Evolutionary conservation across 1,140 invertebrate genomes (phyloP).

Genomic region (Lepidurus arcticus): DNA sequence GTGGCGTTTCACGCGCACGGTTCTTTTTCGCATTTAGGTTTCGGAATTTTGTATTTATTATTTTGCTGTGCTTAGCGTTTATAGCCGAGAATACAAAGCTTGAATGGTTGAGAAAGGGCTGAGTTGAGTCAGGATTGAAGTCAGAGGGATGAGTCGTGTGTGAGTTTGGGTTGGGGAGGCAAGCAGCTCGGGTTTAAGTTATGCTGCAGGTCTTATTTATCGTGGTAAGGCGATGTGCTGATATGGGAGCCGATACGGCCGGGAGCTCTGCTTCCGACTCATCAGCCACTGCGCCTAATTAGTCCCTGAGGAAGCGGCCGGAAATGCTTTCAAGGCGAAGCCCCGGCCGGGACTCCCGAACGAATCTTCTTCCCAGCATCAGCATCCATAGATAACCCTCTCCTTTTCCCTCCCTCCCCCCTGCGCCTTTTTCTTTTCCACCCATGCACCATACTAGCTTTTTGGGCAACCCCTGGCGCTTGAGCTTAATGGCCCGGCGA

Average conservation of each 20-base stretch:
- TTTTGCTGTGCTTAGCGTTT: neutral
- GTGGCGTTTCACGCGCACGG: too few relatives aligned
- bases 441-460: neutral
- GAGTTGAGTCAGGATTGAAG: neutral
- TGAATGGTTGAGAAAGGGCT: neutral
- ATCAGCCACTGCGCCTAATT: conserved; percentile 21
- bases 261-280: conserved; percentile 16
- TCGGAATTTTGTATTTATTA: neutral
- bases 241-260: conserved; percentile 13
- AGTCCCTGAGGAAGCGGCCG: conserved; percentile 16
- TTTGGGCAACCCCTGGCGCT: neutral
- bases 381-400: conserved; percentile 18
- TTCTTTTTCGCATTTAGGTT: neutral
- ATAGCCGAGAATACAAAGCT: neutral
- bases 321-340: conserved; percentile 21
- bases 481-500: conserved; percentile 20
- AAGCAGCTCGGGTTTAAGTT: neutral
- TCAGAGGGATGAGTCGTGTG: neutral
- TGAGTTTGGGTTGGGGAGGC: neutral
- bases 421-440: neutral
- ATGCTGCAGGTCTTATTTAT: conserved; percentile 15
- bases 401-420: neutral
- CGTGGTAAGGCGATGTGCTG: conserved; percentile 20
- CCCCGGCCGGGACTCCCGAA: conserved; percentile 16
- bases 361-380: conserved; percentile 18